Conservation (phyloP, 2,888 invertebrate species). For the Leptogaster cylindrica region DNA sequence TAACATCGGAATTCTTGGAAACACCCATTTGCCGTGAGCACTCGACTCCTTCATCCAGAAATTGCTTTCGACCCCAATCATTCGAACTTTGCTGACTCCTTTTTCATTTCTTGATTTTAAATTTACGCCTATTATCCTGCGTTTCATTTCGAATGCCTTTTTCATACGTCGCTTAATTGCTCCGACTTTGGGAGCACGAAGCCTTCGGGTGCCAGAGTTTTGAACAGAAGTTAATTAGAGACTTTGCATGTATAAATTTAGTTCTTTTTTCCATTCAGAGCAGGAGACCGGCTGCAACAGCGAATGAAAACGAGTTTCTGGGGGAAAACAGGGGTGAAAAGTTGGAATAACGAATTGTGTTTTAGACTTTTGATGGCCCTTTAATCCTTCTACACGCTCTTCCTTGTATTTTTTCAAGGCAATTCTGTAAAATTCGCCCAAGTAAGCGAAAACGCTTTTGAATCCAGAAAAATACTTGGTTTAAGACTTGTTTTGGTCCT, state of each 20-base stretch:
- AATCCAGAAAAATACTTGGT: conserved; percentile 13
- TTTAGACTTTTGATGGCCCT: conserved; percentile 13
- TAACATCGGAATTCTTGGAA: conserved; percentile 5
- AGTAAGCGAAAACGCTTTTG: conserved; percentile 9
- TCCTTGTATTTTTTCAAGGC: background rate
- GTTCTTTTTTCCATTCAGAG: conserved; percentile 17
- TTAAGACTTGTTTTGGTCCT: too few relatives aligned
- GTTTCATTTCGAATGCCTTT: conserved; percentile 28
- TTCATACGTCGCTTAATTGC: conserved; percentile 26
- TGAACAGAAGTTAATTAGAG: conserved; percentile 33
- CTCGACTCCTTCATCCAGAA: background rate
- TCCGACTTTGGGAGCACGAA: conserved; percentile 16
- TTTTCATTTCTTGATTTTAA: conserved; percentile 7
- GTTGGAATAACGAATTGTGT: background rate
- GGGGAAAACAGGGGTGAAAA: background rate
- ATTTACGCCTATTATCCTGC: conserved; percentile 35
- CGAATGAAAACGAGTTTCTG: conserved; percentile 15
- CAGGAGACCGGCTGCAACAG: conserved; percentile 11
- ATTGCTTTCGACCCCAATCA: background rate
- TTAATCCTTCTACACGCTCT: conserved; percentile 27
- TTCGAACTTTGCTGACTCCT: background rate
- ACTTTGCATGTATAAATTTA: conserved; percentile 29
- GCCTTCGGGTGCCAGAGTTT: conserved; percentile 23
- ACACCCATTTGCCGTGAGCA: background rate
- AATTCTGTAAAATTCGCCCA: conserved; percentile 9